These are phyloP conservation scores for Stylophora pistillata DNA, from an alignment of 64 coral and sea anemone genomes.

Conservation along the genomic window DNA sequence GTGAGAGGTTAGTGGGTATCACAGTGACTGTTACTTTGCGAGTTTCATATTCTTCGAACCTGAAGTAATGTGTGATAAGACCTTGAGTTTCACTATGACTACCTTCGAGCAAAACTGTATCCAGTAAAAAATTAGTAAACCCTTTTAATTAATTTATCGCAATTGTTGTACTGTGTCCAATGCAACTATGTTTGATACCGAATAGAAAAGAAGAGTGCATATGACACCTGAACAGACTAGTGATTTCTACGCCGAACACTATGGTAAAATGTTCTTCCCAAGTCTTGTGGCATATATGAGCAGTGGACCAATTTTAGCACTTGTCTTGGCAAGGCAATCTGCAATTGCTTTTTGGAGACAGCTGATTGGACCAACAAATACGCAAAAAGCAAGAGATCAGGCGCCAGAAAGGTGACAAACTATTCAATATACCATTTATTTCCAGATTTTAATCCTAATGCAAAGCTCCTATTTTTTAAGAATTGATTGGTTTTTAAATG, in stretches of 20 bases:
- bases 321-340: constrained; percentile 79
- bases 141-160: no score
- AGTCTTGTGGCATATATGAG: constrained; percentile 99
- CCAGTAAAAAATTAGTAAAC: no score
- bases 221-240: constrained; percentile 98
- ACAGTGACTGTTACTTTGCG: no score
- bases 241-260: constrained; percentile 99
- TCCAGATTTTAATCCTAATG: not conserved
- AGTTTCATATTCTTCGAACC: no score
- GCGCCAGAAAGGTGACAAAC: constrained; percentile 82
- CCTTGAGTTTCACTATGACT: no score
- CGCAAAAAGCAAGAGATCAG: constrained; percentile 95
- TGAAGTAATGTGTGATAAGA: no score
- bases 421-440: not conserved
- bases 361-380: constrained; percentile 97
- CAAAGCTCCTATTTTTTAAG: no score
- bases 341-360: constrained; percentile 97
- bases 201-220: constrained; percentile 93
- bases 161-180: not conserved
- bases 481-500: not conserved
- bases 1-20: no score
- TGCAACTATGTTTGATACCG: not conserved
- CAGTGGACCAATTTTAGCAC: constrained; percentile 87
- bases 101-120: no score
- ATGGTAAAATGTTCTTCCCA: constrained; percentile 99